Percentiles rank a stretch among this genome's conserved stretches.
These are phyloP conservation scores for Drosophila sordidula DNA, from an alignment of 2,888 invertebrate species.

Conservation along the genomic window DNA sequence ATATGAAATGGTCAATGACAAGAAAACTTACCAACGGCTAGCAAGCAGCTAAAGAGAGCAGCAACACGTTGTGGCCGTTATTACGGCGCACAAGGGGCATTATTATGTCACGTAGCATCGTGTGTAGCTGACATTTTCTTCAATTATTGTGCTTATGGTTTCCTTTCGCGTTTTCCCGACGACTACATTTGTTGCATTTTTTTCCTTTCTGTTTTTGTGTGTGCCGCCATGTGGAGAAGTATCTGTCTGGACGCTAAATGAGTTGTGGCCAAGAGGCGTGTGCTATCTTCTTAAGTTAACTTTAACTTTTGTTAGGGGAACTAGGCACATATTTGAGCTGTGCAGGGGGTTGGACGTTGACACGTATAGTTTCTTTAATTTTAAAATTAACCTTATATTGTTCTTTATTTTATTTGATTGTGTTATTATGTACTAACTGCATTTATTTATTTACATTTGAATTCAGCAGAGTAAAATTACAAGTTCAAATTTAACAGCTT, in stretches of 20 bases:
- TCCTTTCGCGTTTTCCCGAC: constrained; percentile 60
- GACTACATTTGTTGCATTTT: constrained; percentile 44
- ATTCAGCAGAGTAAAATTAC: neutral
- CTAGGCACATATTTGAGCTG: neutral
- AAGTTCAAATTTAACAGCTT: constrained; percentile 18
- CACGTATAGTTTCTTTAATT: too few species aligned
- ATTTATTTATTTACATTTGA: neutral
- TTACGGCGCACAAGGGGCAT: constrained; percentile 63
- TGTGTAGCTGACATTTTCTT: constrained; percentile 79
- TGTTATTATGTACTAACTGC: neutral
- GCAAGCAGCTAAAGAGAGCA: constrained; percentile 37
- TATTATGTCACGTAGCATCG: constrained; percentile 76
- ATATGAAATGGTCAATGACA: constrained; percentile 63
- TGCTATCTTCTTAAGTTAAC: constrained; percentile 19
- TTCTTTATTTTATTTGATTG: neutral
- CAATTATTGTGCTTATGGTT: constrained; percentile 78
- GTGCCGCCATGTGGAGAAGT: constrained; percentile 24
- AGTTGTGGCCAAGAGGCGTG: constrained; percentile 64
- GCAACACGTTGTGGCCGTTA: constrained; percentile 66
- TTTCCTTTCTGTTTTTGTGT: constrained; percentile 3
- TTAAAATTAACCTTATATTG: neutral
- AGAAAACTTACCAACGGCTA: constrained; percentile 31
- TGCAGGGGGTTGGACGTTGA: too few species aligned
- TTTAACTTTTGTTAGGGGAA: constrained; percentile 29
- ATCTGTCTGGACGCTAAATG: constrained; percentile 58